Percentiles rank a stretch among this genome's conserved stretches.
phyloP scores from a whole-genome alignment of 2,113 vertebrate species.

The Amphiprion percula region DNA sequence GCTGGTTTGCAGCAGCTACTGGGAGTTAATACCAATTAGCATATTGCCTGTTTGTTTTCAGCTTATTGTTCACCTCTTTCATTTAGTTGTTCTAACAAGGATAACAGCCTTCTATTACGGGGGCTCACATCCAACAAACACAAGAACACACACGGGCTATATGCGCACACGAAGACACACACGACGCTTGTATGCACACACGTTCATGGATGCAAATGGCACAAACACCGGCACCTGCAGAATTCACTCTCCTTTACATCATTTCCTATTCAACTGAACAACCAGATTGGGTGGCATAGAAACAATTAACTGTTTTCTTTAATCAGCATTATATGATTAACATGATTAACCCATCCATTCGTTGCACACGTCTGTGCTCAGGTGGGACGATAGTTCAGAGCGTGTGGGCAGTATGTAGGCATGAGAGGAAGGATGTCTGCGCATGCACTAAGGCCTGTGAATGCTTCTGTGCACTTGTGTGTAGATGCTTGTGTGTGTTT shows the following conservation, averaged over 20 bases:
- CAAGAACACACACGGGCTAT: not conserved
- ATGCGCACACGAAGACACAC: not conserved
- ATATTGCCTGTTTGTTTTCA: slow-evolving; percentile 57
- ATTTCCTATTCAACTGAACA: slow-evolving; percentile 1
- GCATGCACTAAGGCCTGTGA: slow-evolving; percentile 15
- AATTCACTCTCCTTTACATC: slow-evolving; percentile 1
- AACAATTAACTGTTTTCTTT: slow-evolving; percentile 19
- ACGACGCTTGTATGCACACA: not conserved
- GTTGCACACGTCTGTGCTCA: not conserved
- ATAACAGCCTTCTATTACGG: slow-evolving; percentile 30
- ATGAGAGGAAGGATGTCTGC: slow-evolving; percentile 20
- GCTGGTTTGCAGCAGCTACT: slow-evolving; percentile 29
- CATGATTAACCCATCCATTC: slow-evolving; percentile 25
- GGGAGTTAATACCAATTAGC: slow-evolving; percentile 39
- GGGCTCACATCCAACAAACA: slow-evolving; percentile 9
- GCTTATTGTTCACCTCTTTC: slow-evolving; percentile 56
- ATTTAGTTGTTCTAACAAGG: slow-evolving; percentile 56
- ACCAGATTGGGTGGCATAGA: not conserved
- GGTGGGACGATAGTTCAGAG: not conserved
- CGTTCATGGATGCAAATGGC: not conserved
- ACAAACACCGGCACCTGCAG: not conserved
- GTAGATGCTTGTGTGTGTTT: slow-evolving; percentile 11
- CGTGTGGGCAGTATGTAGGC: slow-evolving; percentile 22
- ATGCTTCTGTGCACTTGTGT: not conserved
- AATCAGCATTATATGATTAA: slow-evolving; percentile 14